Evolutionary conservation across 1,140 invertebrate genomes (phyloP), one percentile per base, ranked within the genome.

Genomic region (Globodera rostochiensis): DNA sequence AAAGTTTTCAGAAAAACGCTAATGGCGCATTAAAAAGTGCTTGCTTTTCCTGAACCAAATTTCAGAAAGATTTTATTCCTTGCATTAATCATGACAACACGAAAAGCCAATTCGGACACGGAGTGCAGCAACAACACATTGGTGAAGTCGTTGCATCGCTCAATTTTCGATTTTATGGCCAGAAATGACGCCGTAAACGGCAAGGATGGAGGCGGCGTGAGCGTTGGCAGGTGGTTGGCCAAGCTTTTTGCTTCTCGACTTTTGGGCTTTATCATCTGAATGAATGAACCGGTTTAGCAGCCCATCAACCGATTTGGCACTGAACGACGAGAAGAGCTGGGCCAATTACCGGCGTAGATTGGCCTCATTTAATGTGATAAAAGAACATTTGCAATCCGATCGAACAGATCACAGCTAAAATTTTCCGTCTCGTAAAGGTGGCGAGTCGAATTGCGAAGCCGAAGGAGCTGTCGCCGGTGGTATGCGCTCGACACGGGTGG

Each of bases 401-500:
- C 11, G 7, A 1, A 1, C 7, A 4, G 67, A 21, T 69, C 15
- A 36, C 36, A 36, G 3, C 36, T 36, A 69, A 21, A 69, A 21
- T 69, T 69, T 15, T 21, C 60, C n/a, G 21, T 21, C n/a, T 66
- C 19, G 11, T 25, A 47, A 47, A 78, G 64, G n/a, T 78, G 8
- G 70, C 66, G 11, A 46, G 77, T 78, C 77, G 77, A 66, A 78
- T 69, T 69, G 45, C 70, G 19, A 50, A 69, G n/a, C 70, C 77
- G 25, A 78, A 78, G 66, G 70, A 80, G 49, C 25, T 81, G 6
- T 81, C 80, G 2, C 80, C 80, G 5, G 64, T 73, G 8, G 74
- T 60, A 36, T 81, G 80, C 47, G 80, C 80, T 3, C 74, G 73
- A 25, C 80, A 81, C 53, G 80, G 80, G 21, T 81, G 80, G 80